Percentiles rank a stretch among this genome's conserved stretches.
Conservation (phyloP, 2,888 invertebrate genomes). For the Lycaena phlaeas region DNA sequence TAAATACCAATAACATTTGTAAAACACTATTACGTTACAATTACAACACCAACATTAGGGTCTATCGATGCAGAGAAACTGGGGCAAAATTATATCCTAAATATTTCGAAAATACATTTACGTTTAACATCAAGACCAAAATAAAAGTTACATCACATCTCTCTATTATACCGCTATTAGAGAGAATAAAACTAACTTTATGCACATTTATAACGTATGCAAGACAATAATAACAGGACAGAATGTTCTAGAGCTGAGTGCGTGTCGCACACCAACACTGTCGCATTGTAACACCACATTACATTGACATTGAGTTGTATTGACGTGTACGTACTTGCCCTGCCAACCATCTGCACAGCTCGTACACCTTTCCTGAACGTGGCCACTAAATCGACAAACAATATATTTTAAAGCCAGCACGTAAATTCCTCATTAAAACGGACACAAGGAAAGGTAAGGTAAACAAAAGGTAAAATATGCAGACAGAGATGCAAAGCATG, state of each 20-base stretch:
- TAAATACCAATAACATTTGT: conserved; percentile 44
- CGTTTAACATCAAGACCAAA: conserved; percentile 64
- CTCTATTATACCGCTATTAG: conserved; percentile 61
- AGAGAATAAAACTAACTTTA: conserved; percentile 69
- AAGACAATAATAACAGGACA: conserved; percentile 68
- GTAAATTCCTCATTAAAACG: conserved; percentile 22
- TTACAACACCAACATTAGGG: conserved; percentile 68
- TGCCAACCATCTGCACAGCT: conserved; percentile 98
- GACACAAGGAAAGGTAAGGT: conserved; percentile 28
- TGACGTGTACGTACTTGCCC: conserved; percentile 93
- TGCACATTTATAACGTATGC: conserved; percentile 68
- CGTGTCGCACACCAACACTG: conserved; percentile 30
- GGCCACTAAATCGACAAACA: conserved; percentile 87
- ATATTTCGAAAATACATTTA: conserved; percentile 33
- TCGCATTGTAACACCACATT: conserved; percentile 59
- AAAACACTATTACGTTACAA: conserved; percentile 58
- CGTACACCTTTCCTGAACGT: conserved; percentile 99
- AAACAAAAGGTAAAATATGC: conserved; percentile 41
- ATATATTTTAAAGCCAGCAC: conserved; percentile 45
- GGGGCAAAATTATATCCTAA: conserved; percentile 55
- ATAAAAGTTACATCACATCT: conserved; percentile 62
- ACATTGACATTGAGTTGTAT: conserved; percentile 57
- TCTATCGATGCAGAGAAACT: conserved; percentile 64
- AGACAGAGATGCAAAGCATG: conserved; percentile 57
- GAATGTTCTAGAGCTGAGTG: conserved; percentile 53